Base-by-base conservation (phyloP, 2,113 vertebrate genomes). In the Neodon shergylaensis region DNA sequence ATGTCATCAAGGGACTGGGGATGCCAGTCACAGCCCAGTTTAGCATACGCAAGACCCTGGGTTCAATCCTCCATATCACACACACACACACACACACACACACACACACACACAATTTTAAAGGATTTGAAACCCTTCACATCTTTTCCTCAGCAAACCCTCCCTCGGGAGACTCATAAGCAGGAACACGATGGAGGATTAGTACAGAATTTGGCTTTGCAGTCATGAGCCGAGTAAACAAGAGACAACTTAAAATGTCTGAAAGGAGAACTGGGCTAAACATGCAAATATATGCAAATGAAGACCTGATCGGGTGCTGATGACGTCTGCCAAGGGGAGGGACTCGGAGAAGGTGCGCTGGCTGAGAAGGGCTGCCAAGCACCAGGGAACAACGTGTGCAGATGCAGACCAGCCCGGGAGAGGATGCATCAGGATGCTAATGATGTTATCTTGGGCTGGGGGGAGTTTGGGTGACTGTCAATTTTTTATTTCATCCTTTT, bases 401-500 rank as follows among this genome's bases (percentile, higher is more conserved):
- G 76, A 74, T 47, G 52, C 26, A 87, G 84, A 85, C 39, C 0
- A 44, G 10, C 16, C 39, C 0, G 79, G 61, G 61, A 88, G 73
- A 47, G 88, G 90, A 88, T 61, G 12, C 22, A 88, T 77, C 87
- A 87, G 77, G 91, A 92, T 86, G 82, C 85, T 95, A 91, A 91
- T 94, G 90, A 68, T 44, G 36, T 91, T 91, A 78, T 90, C 88
- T 91, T 74, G 66, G 88, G 52, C 17, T 58, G 54, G 36, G 72
- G 36, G 84, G 90, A 70, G 92, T 78, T 89, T 22, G 28, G 11
- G 24, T 26, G 61, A 92, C 28, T 42, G 91, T 72, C 81, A 89
- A 86, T 90, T 96, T 92, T 86, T 95, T 73, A 96, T 82, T 96
- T 95, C 88, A 83, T 70, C 73, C 73, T 91, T 95, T 94, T 85